Evolutionary conservation across 2,113 vertebrate species (phyloP), one percentile per base, ranked within the genome.

Genomic region (Hiodon tergisus): DNA sequence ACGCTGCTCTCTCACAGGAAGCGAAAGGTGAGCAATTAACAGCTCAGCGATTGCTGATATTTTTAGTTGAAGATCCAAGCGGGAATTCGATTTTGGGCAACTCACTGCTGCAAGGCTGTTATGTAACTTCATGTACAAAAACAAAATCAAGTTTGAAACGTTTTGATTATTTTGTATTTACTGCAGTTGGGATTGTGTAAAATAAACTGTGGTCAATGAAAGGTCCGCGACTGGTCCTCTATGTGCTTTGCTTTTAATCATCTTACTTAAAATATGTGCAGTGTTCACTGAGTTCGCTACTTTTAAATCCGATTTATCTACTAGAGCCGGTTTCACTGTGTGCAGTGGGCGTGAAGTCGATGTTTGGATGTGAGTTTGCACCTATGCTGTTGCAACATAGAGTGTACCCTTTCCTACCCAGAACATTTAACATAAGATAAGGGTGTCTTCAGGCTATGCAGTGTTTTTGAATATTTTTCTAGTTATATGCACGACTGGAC

Each of bases 1-100:
- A 87, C 81, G 83, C 86, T 71, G 88, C 87, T 86, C 88, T 90
- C 90, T 87, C 89, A 81, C 88, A 88, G 83, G 80, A 74, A 76
- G 88, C 84, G 71, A 83, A 82, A 87, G 91, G 91, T 93, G 83
- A 92, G 90, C 77, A 79, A 65, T 69, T 73, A 83, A 84, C 57
- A 69, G 68, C 52, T 69, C 52, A 13, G 82, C 82, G 71, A 72
- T 76, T 68, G 54, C n/a, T 71, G 69, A 71, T 78, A 50, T 59
- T 63, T 76, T 73, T 16, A 17, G 57, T 54, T 17, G 52, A 53
- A 2, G 60, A 67, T 46, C 54, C n/a, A 65, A 48, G 14, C 66
- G 16, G 17, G 46, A 51, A 61, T 13, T 67, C 51, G 71, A 31
- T 31, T 0, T 31, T 31, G 31, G 31, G 31, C 31, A 31, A 17